A percentile compares a stretch with the other conserved stretches of the same genome.
These are phyloP conservation scores for Oryzias celebensis DNA, from an alignment of 2,113 vertebrate species.

Conservation along the genomic window DNA sequence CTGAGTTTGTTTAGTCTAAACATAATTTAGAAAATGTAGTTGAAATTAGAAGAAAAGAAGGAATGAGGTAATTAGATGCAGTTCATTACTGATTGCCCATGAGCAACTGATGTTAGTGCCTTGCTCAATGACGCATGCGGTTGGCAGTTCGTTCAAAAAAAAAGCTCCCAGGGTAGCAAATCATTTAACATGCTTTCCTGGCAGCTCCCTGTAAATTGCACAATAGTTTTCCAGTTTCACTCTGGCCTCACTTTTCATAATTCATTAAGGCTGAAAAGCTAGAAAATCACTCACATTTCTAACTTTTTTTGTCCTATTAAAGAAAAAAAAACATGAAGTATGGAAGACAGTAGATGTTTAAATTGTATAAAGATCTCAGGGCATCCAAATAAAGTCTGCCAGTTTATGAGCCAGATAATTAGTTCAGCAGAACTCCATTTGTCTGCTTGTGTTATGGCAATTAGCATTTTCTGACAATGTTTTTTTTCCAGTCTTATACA, in stretches of 20 bases:
- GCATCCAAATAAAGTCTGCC: constrained; percentile 56
- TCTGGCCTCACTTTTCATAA: constrained; percentile 16
- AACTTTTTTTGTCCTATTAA: constrained; percentile 28
- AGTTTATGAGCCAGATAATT: constrained; percentile 63
- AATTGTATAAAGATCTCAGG: constrained; percentile 60
- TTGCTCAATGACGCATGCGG: constrained; percentile 3
- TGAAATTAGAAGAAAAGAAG: not conserved
- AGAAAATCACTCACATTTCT: constrained; percentile 30
- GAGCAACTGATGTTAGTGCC: not conserved
- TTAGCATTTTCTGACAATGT: constrained; percentile 27
- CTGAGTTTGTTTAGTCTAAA: too few relatives aligned
- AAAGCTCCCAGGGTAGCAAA: not conserved
- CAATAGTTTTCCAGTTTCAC: constrained; percentile 6
- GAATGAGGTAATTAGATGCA: not conserved
- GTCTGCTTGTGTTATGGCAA: constrained; percentile 27
- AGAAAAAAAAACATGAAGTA: constrained; percentile 13
- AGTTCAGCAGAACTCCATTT: constrained; percentile 50
- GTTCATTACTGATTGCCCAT: not conserved
- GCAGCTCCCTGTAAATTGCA: constrained; percentile 23
- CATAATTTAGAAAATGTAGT: too few relatives aligned
- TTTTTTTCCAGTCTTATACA: constrained; percentile 43
- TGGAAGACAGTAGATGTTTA: constrained; percentile 38
- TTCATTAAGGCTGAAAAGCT: constrained; percentile 28
- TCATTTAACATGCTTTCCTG: constrained; percentile 17
- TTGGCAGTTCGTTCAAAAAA: constrained; percentile 10